Evolutionary conservation across 2,888 invertebrate genomes (phyloP), one percentile per base, ranked within the genome.

Genomic region (Thera obeliscata): DNA sequence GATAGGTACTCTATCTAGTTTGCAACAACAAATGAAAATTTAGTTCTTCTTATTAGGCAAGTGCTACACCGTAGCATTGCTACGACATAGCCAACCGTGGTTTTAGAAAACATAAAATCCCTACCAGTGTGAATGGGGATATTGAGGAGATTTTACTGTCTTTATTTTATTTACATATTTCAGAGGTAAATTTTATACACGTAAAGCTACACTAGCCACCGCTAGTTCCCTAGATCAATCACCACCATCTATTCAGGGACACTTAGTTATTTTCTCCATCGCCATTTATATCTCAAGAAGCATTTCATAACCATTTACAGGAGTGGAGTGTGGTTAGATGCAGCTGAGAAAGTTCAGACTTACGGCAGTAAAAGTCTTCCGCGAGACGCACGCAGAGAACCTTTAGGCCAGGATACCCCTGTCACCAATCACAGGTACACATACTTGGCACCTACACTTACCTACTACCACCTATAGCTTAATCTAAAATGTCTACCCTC

Each of bases 341-440:
- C 98, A 22, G 97, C 97, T 0, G 97, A 97, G 74, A 94, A 95
- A 77, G 89, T 93, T 48, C 95, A 95, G 81, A 90, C 85, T 66
- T 94, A 94, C 66, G 94, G 91, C 79, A 95, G 95, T 77, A 96
- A 97, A 75, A 97, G 97, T 61, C 91, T 97, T 73, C 97, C 97
- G 0, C 92, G 97, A 69, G 97, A 97, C 82, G 95, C 96, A 66
- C 93, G 98, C 56, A 96, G 97, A 81, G 98, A 98, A 83, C 98
- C 98, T 0, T 85, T 98, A 61, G 98, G 98, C 0, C 97, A 97
- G 89, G 98, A 97, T 69, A 96, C 96, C 71, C 93, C 93, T 62
- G 87, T 93, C 50, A 89, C 87, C 63, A 92, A 92, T 76, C 90
- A 90, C 74, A 91, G 92, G 94, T 94, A 78, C 67, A 66, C 71